Base-by-base conservation (phyloP, 2,797 vertebrate species). In the Chaetophractus vellerosus region DNA sequence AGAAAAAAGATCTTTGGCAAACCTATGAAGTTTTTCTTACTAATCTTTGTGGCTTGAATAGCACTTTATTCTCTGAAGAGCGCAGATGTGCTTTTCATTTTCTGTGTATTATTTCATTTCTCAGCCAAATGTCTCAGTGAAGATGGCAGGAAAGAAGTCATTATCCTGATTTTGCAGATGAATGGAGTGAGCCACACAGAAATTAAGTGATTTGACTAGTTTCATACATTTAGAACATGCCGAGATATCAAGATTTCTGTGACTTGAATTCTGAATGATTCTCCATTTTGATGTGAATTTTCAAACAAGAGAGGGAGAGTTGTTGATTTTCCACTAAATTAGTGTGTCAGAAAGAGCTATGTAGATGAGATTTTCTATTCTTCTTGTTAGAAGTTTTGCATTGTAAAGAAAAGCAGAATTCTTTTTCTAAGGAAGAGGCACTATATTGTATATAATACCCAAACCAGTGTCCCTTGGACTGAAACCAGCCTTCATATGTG, bases 101-200 rank as follows among this genome's bases (percentile, higher is more conserved):
- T n/a, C 63, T 85, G 9, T 79, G n/a, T 88, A 33, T 75, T 72
- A 81, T 90, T 91, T 94, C 45, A 86, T 94, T 91, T 94, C 92
- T 89, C 28, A 68, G 61, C 11, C 41, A 71, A 28, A 57, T 11
- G 11, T 66, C 18, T 85, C 48, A 74, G n/a, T 72, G 63, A 95
- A 86, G 41, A 80, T 83, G 79, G 38, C 75, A 66, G 64, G 64
- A 33, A 71, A 92, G 64, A 83, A 79, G 38, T 31, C 52, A 83
- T 86, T 91, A 79, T 57, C 59, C 57, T 52, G n/a, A 61, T 81
- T 96, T 59, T 93, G 36, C 33, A 38, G 68, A 41, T 91, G 64
- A 85, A 50, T 74, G 75, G 63, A 95, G 33, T 69, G 68, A 91
- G 12, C 69, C 24, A 59, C 48, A 23, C 50, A 59, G 52, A 89